Evolutionary conservation across 2,797 vertebrate genomes (phyloP), one percentile per base, ranked within the genome.

Genomic region (Etheostoma perlongum): DNA sequence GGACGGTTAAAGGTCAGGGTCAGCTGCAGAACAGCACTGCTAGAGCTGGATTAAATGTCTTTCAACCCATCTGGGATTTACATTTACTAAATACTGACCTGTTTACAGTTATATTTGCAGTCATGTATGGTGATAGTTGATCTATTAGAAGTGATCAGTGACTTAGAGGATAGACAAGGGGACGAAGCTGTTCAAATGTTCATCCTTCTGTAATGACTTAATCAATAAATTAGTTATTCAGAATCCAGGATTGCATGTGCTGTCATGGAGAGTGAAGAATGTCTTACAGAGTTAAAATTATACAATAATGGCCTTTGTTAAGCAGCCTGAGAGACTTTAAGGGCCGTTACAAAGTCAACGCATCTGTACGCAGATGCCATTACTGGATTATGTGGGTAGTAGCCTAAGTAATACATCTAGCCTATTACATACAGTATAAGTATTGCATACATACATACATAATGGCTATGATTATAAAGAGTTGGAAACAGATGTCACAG

Each of bases 161-260:
- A 57, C 33, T 67, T 64, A 48, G 12, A 63, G 55, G 36, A 67
- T 64, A 66, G 58, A 73, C 52, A 16, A 51, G 14, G 42, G n/a
- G 5, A 64, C 42, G 60, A 27, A 64, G 55, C 44, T 72, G 40
- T 42, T 62, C 59, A 65, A 55, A 44, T 72, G 40, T 42, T 62
- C 59, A 65, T 60, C 57, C 48, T 13, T 36, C 62, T 55, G 12
- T 70, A 67, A 21, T 67, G 55, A 62, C 60, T 72, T 23, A 60
- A 90, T 89, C 72, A 86, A 89, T 89, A 78, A 70, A 81, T 70
- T 16, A 72, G 40, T 3, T 46, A 76, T 72, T 89, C 63, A 68
- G 7, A 69, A 40, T 18, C 66, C 18, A 40, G 64, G 23, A 57
- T 19, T 51, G 15, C 11, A 64, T 63, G 15, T 46, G 30, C 47